Percentiles rank a stretch among this genome's conserved stretches.
Evolutionary conservation across 2,797 vertebrate genomes (phyloP).

Genomic region (Bradypodion pumilum): DNA sequence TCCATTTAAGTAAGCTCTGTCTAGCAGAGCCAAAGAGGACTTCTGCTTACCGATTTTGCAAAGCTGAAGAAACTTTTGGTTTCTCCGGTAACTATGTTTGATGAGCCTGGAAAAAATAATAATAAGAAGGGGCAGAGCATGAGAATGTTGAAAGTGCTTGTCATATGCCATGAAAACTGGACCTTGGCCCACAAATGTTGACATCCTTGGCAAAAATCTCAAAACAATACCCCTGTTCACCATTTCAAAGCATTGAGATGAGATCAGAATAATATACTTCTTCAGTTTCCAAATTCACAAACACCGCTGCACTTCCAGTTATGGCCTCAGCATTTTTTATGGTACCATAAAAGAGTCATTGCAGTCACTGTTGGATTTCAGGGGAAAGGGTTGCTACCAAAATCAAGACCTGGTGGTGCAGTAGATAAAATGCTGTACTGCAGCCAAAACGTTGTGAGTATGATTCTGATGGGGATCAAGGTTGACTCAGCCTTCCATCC

Average conservation of each 20-base stretch:
- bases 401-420: no score
- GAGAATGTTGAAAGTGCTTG: conserved; percentile 2
- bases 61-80: conserved; percentile 99
- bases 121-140: neutral
- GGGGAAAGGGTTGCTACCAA: neutral
- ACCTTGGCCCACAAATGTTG: neutral
- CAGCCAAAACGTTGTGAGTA: no score
- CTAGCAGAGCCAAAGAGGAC: neutral
- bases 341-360: neutral
- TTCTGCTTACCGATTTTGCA: conserved; percentile 95
- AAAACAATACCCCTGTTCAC: neutral
- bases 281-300: neutral
- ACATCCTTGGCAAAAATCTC: neutral
- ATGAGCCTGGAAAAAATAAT: conserved; percentile 91
- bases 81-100: conserved; percentile 99
- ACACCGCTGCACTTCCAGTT: neutral
- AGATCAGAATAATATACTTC: neutral
- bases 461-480: no score
- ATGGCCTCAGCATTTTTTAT: no score
- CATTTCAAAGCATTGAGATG: neutral
- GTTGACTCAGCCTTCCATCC: no score
- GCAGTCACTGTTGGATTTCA: neutral
- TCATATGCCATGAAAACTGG: neutral
- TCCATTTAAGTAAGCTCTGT: neutral
- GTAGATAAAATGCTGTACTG: no score